Conservation (phyloP, 2,888 invertebrate species). For the Villa cingulata region DNA sequence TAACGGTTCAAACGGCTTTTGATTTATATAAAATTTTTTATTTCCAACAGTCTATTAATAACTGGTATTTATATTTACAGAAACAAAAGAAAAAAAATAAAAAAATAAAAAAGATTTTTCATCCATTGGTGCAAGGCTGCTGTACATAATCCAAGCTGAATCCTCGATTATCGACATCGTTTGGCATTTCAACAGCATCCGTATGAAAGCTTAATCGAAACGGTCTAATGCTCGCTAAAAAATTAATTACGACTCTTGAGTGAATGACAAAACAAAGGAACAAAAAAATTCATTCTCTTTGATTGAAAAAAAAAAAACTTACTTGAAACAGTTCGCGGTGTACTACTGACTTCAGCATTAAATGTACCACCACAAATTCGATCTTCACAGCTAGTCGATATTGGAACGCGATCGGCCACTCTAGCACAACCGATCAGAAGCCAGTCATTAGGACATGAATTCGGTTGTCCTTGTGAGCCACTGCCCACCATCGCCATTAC, state of each 20-base stretch:
- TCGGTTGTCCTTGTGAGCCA: constrained; percentile 48
- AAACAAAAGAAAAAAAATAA: too few relatives aligned
- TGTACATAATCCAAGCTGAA: constrained; percentile 75
- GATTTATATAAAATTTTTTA: too few relatives aligned
- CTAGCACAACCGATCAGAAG: constrained; percentile 62
- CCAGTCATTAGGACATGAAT: constrained; percentile 66
- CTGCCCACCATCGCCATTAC: constrained; percentile 57
- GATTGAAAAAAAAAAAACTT: constrained; percentile 9
- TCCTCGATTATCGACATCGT: constrained; percentile 61
- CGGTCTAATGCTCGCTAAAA: constrained; percentile 63
- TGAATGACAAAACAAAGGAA: background rate
- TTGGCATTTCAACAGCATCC: constrained; percentile 61
- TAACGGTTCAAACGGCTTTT: constrained; percentile 7
- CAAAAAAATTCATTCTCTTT: background rate
- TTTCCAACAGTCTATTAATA: too few relatives aligned
- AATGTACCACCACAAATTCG: constrained; percentile 72
- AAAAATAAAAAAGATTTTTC: too few relatives aligned
- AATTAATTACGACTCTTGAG: constrained; percentile 5
- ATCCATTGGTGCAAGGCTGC: constrained; percentile 64
- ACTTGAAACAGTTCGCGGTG: constrained; percentile 58
- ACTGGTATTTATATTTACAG: too few relatives aligned
- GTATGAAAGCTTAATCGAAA: constrained; percentile 67
- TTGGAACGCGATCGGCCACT: constrained; percentile 35
- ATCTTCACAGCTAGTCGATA: constrained; percentile 56
- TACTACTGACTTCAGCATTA: constrained; percentile 55